Conservation (phyloP, 92 coral and sea anemone genomes). For the Porites divaricata region DNA sequence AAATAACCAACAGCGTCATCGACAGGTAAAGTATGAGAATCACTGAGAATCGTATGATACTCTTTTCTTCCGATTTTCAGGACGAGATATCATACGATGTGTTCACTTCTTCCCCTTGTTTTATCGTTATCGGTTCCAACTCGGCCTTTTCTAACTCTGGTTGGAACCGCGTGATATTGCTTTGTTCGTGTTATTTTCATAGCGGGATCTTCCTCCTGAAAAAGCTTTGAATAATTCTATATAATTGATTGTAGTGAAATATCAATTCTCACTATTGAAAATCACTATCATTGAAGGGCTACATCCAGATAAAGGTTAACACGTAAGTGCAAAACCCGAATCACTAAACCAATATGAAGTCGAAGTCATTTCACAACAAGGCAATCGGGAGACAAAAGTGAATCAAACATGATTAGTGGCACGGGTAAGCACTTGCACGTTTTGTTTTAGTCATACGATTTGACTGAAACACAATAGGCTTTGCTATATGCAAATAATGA, state of each 20-base stretch:
- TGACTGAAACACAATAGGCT: slow-evolving; percentile 29
- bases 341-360: slow-evolving; percentile 27
- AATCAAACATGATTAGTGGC: slow-evolving; percentile 21
- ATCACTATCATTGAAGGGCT: slow-evolving; percentile 19
- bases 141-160: slow-evolving; percentile 24
- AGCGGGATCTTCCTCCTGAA: slow-evolving; percentile 22
- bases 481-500: slow-evolving; percentile 30
- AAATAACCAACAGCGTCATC: slow-evolving; percentile 59
- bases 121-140: slow-evolving; percentile 25
- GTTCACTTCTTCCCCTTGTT: slow-evolving; percentile 32
- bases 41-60: slow-evolving; percentile 31
- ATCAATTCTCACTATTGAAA: slow-evolving; percentile 8
- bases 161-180: slow-evolving; percentile 23
- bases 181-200: slow-evolving; percentile 22
- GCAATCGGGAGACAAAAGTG: slow-evolving; percentile 32
- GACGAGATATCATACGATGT: slow-evolving; percentile 30
- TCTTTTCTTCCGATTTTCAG: slow-evolving; percentile 32
- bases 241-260: slow-evolving; percentile 17
- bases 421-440: slow-evolving; percentile 24
- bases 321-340: slow-evolving; percentile 20
- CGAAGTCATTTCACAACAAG: slow-evolving; percentile 32
- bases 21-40: slow-evolving; percentile 38
- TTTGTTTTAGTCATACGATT: slow-evolving; percentile 29
- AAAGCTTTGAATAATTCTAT: slow-evolving; percentile 8
- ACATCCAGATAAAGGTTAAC: slow-evolving; percentile 13